phyloP scores from a whole-genome alignment of 1,140 invertebrate species.

The Probaryconus sp. region DNA sequence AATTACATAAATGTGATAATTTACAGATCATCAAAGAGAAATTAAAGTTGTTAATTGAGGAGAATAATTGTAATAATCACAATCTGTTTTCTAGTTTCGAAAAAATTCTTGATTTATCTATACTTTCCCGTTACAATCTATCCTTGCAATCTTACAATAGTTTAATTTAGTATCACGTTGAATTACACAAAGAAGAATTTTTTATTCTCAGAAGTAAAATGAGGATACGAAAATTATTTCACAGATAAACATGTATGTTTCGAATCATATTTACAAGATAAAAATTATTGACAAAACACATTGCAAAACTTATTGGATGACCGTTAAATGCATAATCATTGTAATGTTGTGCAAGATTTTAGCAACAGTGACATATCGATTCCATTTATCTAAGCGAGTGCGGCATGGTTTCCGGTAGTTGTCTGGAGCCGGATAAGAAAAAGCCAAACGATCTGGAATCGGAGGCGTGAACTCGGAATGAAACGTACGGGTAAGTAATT shows the following conservation, averaged over 20 bases:
- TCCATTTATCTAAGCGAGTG: slow-evolving; percentile 28
- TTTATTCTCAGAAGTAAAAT: too few relatives aligned
- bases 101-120: slow-evolving; percentile 36
- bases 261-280: too few relatives aligned
- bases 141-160: neutral
- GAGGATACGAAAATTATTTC: too few relatives aligned
- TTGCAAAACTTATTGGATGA: slow-evolving; percentile 19
- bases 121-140: slow-evolving; percentile 37
- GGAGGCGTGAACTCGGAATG: slow-evolving; percentile 55
- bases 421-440: slow-evolving; percentile 38
- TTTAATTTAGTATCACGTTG: slow-evolving; percentile 9
- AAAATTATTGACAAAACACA: too few relatives aligned
- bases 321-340: slow-evolving; percentile 2
- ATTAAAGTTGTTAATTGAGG: slow-evolving; percentile 26
- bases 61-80: slow-evolving; percentile 23
- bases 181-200: too few relatives aligned
- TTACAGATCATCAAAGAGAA: slow-evolving; percentile 31
- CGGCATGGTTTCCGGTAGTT: slow-evolving; percentile 21
- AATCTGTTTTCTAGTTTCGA: slow-evolving; percentile 51
- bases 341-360: slow-evolving; percentile 12
- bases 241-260: too few relatives aligned
- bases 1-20: slow-evolving; percentile 26
- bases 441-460: slow-evolving; percentile 50
- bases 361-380: slow-evolving; percentile 42
- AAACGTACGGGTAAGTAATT: slow-evolving; percentile 37